Evolutionary conservation across 2,113 vertebrate species (phyloP), one percentile per base, ranked within the genome.

Genomic region (Eulacestoma nigropectus): DNA sequence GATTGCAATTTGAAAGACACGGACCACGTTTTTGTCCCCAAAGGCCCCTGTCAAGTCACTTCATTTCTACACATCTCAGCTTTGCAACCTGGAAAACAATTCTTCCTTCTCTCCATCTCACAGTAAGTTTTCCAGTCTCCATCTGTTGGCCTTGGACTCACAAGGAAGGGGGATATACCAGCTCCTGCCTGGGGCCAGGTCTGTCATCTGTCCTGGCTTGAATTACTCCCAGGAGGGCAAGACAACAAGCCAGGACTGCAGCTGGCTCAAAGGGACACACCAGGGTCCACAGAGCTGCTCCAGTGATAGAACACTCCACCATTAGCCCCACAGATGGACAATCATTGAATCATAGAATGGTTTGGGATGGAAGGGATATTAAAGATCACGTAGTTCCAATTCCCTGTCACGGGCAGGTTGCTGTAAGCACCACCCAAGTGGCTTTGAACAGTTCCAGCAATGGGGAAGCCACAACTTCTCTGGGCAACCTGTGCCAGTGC

Each of bases 291-390:
- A 63, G 42, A 52, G 59, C 37, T 57, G 47, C 11, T n/a, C 19
- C 5, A 21, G 20, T 35, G 67, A 76, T 55, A 68, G 41, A 74
- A 30, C 35, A 15, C 72, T 65, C 29, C 5, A 9, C 32, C 7
- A 2, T 44, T 4, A 13, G 44, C 35, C 30, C 81, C 0, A 0
- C 26, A 29, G 44, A 19, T 11, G 35, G 35, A 16, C 1, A n/a
- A 17, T 52, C 16, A 46, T 14, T 74, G 44, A 67, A 52, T 14
- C 16, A 67, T 10, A 52, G 69, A 74, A 52, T 17, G 33, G 60
- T 60, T 60, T 89, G 37, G 10, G 37, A 57, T 33, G 22, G 37
- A 44, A 65, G 17, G 23, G 60, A 60, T 30, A 37, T 39, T n/a
- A 46, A 46, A 67, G 11, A 39, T 60, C 29, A 17, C 14, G 2